Evolutionary conservation across 2,888 invertebrate genomes (phyloP).

Genomic region (Physocephala rufipes): DNA sequence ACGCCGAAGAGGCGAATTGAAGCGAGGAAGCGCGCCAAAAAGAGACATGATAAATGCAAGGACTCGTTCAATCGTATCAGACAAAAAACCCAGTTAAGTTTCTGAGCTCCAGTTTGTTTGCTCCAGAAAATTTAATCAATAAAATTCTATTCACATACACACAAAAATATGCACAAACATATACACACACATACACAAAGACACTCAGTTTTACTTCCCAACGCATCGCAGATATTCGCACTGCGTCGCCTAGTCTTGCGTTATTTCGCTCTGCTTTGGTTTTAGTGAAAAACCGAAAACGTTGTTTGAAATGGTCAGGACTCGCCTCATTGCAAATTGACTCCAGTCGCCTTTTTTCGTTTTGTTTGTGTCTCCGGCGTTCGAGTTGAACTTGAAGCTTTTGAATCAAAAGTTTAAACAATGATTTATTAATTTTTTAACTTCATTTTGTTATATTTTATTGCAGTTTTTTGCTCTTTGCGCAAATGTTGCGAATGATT

Average conservation of each 20-base stretch:
- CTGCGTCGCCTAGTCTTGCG: too few species aligned
- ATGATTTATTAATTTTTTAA: not conserved
- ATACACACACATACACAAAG: not conserved
- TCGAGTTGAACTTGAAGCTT: conserved; percentile 16
- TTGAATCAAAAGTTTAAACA: not conserved
- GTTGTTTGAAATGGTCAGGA: too few species aligned
- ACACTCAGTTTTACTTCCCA: too few species aligned
- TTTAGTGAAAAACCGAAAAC: too few species aligned
- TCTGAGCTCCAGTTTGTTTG: conserved; percentile 23
- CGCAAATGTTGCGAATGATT: conserved; percentile 50
- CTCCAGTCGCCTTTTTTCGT: too few species aligned
- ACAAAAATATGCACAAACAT: not conserved
- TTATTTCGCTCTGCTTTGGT: too few species aligned
- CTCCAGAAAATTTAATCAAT: conserved; percentile 43
- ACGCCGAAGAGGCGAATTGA: not conserved
- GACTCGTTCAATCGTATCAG: not conserved
- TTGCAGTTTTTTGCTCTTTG: conserved; percentile 2
- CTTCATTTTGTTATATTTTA: not conserved
- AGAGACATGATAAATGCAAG: too few species aligned
- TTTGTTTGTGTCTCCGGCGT: not conserved
- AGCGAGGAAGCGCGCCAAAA: conserved; percentile 8
- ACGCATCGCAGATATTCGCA: too few species aligned
- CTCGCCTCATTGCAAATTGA: not conserved
- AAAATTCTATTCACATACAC: conserved; percentile 35
- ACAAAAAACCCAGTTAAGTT: conserved; percentile 40